Percentiles rank a stretch among this genome's conserved stretches.
These are phyloP conservation scores for Osedax frankpressi DNA, from an alignment of 2,888 invertebrate genomes.

Conservation along the genomic window DNA sequence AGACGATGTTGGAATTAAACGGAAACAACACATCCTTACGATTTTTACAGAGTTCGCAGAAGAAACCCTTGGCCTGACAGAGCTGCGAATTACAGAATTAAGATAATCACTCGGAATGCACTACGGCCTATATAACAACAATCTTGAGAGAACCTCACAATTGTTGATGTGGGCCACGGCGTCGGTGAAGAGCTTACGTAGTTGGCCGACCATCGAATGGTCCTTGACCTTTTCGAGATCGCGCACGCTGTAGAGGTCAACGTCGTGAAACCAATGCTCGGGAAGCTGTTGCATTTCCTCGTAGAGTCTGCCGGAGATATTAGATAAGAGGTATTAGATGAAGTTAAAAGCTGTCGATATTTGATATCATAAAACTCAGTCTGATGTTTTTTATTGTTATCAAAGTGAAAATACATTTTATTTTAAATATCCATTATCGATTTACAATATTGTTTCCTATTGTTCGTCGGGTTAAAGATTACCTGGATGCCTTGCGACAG, in stretches of 20 bases:
- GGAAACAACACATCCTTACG: conserved; percentile 40
- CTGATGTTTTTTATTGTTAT: no score
- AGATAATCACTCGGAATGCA: no score
- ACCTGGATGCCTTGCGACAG: neutral
- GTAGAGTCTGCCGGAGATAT: neutral
- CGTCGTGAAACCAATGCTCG: neutral
- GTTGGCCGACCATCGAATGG: neutral
- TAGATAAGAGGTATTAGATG: no score
- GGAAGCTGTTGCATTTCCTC: neutral
- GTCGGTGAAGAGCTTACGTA: neutral
- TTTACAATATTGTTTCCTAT: no score
- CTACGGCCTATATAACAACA: no score
- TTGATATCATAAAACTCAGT: no score
- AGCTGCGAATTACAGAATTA: conserved; percentile 27
- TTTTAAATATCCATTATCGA: no score
- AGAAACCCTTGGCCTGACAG: conserved; percentile 43
- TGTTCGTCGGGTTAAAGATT: no score
- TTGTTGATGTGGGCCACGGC: neutral
- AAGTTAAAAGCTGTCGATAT: no score
- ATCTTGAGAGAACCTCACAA: no score
- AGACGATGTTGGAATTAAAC: conserved; percentile 38
- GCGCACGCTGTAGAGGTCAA: neutral
- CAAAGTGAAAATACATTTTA: no score
- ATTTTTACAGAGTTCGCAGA: conserved; percentile 42
- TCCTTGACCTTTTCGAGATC: neutral